Percentiles rank a stretch among this genome's conserved stretches.
phyloP scores from a whole-genome alignment of 1,140 invertebrate genomes.

The Antheraea mylitta region DNA sequence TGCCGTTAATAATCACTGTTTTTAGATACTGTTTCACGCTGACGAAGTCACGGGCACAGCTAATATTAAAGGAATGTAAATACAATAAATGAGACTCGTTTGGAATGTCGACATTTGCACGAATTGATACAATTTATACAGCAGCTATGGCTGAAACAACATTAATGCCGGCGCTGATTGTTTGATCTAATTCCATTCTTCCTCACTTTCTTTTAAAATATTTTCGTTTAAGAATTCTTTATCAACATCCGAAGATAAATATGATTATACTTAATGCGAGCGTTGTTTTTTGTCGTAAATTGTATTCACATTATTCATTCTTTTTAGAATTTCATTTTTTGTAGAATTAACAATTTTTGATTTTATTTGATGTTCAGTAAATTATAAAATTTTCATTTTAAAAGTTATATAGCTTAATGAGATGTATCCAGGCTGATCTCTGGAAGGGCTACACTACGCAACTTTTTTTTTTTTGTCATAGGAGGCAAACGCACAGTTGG shows the following conservation, averaged over 20 bases:
- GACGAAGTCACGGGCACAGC: no score
- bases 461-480: no score
- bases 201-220: background rate
- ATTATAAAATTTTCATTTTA: no score
- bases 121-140: slow-evolving; percentile 19
- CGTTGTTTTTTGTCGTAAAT: background rate
- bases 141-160: slow-evolving; percentile 1
- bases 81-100: slow-evolving; percentile 9
- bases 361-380: no score
- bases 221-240: background rate
- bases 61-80: slow-evolving; percentile 7
- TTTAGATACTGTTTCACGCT: no score
- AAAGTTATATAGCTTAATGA: no score
- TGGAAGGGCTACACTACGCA: no score
- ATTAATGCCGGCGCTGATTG: background rate
- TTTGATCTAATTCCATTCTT: slow-evolving; percentile 1
- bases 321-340: no score
- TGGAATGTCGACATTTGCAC: slow-evolving; percentile 9
- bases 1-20: no score
- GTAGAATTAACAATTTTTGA: no score
- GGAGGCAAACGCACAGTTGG: no score
- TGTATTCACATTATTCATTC: background rate
- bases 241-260: background rate
- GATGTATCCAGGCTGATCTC: no score
- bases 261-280: background rate